Base-by-base conservation (phyloP, 2,113 vertebrate genomes). In the Gallinago media region DNA sequence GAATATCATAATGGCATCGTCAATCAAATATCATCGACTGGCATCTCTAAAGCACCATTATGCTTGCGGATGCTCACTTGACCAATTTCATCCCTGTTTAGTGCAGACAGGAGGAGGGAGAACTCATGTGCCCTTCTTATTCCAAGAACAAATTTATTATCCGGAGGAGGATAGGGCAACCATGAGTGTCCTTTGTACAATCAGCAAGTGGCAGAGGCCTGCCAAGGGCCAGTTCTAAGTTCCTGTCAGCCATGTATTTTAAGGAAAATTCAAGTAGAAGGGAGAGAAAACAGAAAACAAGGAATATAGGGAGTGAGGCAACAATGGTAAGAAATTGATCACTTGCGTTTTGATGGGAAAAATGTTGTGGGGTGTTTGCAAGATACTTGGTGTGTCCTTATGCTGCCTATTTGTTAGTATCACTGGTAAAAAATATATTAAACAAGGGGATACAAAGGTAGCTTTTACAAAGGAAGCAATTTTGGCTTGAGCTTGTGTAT, bases 1-100 rank as follows among this genome's bases (percentile, higher is more conserved):
- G 77, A 89, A 27, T 85, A 82, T 50, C 72, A 42, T 94, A 91
- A 96, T 72, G 86, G 42, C 52, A 21, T 89, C 63, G 86, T 97
- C 91, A 73, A 91, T 96, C 94, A 91, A 61, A 36, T 16, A 27
- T 16, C 74, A 94, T 93, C 2, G 23, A 91, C 47, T 63, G 87
- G 44, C 90, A 56, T 92, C 94, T 94, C 63, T 56, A 58, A 80
- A 91, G 66, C 55, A 32, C 71, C 58, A 14, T 71, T 63, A 59
- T 62, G 67, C 79, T 90, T 65, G 85, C 26, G 50, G 79, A 52
- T 79, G 29, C 79, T 86, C 52, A 55, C 80, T 42, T 42, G 79
- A 88, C 42, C 75, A 63, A n/a, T 92, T 94, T 88, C 2, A 0
- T 71, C 70, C 47, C 55, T 71, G 23, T 47, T 75, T 65, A 44